Conservation (phyloP, 2,888 invertebrate genomes). For the Sylvicola cinctus region DNA sequence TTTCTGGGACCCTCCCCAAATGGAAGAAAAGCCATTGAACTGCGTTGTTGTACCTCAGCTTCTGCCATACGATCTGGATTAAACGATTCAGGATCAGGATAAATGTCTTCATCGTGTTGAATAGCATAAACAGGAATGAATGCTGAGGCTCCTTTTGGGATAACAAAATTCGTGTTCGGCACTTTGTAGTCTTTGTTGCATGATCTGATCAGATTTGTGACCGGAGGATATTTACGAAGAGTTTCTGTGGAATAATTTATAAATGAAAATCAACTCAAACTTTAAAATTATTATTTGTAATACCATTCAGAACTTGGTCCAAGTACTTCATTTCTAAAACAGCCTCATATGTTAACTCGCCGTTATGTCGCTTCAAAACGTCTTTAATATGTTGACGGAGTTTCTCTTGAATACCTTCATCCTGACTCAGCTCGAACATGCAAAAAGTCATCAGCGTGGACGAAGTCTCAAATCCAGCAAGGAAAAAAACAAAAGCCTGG, state of each 20-base stretch:
- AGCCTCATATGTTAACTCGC: slow-evolving; percentile 31
- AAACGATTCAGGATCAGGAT: slow-evolving; percentile 36
- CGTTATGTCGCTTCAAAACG: slow-evolving; percentile 24
- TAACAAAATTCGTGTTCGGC: slow-evolving; percentile 26
- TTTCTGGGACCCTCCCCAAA: slow-evolving; percentile 22
- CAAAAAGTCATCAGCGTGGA: slow-evolving; percentile 33
- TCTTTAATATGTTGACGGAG: slow-evolving; percentile 27
- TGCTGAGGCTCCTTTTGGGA: slow-evolving; percentile 30
- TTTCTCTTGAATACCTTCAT: slow-evolving; percentile 29
- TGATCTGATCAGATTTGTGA: slow-evolving; percentile 27
- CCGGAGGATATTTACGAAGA: slow-evolving; percentile 31
- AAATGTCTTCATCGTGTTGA: slow-evolving; percentile 36
- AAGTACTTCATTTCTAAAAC: slow-evolving; percentile 33
- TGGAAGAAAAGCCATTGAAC: slow-evolving; percentile 18
- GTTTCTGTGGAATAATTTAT: slow-evolving; percentile 24
- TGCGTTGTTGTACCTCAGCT: slow-evolving; percentile 30
- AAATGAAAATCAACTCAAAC: no score
- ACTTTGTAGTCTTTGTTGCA: slow-evolving; percentile 29
- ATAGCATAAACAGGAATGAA: slow-evolving; percentile 32
- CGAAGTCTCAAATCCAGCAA: slow-evolving; percentile 39
- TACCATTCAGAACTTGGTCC: slow-evolving; percentile 33
- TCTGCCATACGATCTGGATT: slow-evolving; percentile 37
- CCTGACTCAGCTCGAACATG: slow-evolving; percentile 30
- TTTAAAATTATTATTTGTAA: no score
- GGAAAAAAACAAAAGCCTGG: slow-evolving; percentile 34